Evolutionary conservation across 2,113 vertebrate genomes (phyloP), one percentile per base, ranked within the genome.

Genomic region (Bettongia penicillata): DNA sequence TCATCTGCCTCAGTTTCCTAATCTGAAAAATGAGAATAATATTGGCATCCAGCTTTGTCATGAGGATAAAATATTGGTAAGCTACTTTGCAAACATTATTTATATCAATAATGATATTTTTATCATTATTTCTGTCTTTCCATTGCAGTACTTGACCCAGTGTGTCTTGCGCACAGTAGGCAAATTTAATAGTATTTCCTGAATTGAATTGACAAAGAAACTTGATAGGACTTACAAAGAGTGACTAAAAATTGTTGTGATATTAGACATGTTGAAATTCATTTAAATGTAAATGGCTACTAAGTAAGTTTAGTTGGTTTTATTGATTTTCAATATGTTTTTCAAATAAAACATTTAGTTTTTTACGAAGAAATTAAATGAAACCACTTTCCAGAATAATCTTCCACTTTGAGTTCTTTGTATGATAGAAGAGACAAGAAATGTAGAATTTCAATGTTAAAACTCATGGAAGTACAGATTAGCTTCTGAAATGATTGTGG

Each of bases 401-500:
- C 90, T 84, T 91, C 90, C 43, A 2, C 61, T 68, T 93, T 53
- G 47, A 96, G 19, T 92, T 91, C 68, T 43, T 84, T 84, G n/a
- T 84, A 77, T 89, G n/a, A 22, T 31, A 5, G 3, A 47, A 25
- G 26, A 43, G n/a, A 37, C 10, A 26, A 24, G 0, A 51, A 6
- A 57, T 68, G 0, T 3, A 84, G 61, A 90, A 93, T 16, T 19
- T 49, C 26, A 91, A 57, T 51, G 22, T 52, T n/a, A 68, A 91
- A 90, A 28, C 43, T 51, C 22, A 51, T 37, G 7, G 14, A n/a
- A 43, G 51, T 8, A 6, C 0, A 0, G 28, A 48, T 51, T 51
- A 28, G 19, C 23, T 92, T 91, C 84, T 89, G 91, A 91, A 94
- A 94, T 48, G 16, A 22, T n/a, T 77, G n/a, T 94, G 92, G 16